A percentile compares a stretch with the other conserved stretches of the same genome.
Conservation (phyloP, 2,113 vertebrate genomes). For the Puffinus mauretanicus region DNA sequence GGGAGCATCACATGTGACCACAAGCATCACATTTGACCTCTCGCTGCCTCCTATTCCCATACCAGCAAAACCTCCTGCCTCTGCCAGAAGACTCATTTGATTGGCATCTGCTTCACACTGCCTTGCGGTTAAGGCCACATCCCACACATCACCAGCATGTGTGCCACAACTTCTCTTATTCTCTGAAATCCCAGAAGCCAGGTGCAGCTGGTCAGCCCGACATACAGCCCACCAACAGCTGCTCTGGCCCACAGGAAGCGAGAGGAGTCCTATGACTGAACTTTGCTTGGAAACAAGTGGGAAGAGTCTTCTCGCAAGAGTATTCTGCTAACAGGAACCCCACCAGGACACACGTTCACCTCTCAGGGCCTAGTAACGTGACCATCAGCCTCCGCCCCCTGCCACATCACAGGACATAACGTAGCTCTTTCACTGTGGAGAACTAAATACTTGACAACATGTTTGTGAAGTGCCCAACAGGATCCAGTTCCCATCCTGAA, state of each 20-base stretch:
- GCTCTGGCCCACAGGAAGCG: neutral
- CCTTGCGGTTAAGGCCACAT: neutral
- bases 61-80: neutral
- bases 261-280: neutral
- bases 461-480: neutral
- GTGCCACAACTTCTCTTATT: neutral
- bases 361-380: neutral
- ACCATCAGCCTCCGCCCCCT: neutral
- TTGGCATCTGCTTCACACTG: neutral
- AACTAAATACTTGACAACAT: neutral
- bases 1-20: neutral
- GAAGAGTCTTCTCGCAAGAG: neutral
- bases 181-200: neutral
- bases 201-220: neutral
- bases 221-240: neutral
- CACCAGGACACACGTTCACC: neutral
- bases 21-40: neutral
- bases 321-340: neutral
- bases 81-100: neutral
- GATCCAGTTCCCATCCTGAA: neutral
- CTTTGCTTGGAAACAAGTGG: neutral
- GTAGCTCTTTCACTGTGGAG: neutral
- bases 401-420: neutral
- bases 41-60: neutral
- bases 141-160: neutral